A percentile compares a stretch with the other conserved stretches of the same genome.
Conservation (phyloP, 1,140 invertebrate species). For the Chelonus insularis region DNA sequence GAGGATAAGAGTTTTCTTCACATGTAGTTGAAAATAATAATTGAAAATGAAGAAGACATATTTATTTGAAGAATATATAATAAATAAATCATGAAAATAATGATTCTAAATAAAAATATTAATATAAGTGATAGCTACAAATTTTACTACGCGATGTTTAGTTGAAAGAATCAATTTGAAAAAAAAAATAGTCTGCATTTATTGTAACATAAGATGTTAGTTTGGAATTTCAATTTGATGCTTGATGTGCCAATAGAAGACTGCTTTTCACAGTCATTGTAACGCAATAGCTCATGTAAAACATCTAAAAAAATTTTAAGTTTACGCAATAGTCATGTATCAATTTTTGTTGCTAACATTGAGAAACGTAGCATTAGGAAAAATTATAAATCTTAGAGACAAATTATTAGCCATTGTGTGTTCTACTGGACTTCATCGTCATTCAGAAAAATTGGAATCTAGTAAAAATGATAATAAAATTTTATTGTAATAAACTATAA, state of each 20-base stretch:
- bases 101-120: background rate
- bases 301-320: too few species aligned
- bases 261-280: background rate
- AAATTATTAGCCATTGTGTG: background rate
- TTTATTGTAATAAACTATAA: background rate
- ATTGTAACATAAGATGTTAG: background rate
- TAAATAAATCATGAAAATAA: background rate
- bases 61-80: conserved; percentile 7
- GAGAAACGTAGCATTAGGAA: too few species aligned
- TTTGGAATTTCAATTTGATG: conserved; percentile 2
- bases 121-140: background rate
- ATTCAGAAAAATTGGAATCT: background rate
- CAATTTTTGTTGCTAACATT: too few species aligned
- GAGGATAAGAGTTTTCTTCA: too few species aligned
- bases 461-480: background rate
- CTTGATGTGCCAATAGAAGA: conserved; percentile 12
- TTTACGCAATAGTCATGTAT: too few species aligned
- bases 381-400: too few species aligned
- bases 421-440: background rate
- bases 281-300: too few species aligned
- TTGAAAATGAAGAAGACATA: background rate
- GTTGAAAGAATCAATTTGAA: background rate
- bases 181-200: background rate
- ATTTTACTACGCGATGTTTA: background rate
- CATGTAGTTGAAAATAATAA: background rate